Evolutionary conservation across 2,113 vertebrate genomes (phyloP).

Genomic region (Trochalopteron elliotii): DNA sequence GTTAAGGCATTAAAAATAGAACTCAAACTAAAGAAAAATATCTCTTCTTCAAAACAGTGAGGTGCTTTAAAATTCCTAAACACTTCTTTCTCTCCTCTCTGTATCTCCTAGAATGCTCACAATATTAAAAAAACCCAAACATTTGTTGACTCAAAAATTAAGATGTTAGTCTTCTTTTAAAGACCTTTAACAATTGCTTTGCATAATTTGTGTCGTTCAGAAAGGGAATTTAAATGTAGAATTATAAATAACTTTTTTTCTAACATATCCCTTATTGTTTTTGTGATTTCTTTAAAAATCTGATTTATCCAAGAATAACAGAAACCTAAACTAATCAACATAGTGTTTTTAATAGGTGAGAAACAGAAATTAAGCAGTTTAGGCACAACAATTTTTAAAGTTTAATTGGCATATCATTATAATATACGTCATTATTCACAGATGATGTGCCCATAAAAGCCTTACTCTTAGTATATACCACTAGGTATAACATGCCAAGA

Average conservation of each 20-base stretch:
- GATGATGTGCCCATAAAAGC: background rate
- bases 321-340: background rate
- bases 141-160: background rate
- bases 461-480: background rate
- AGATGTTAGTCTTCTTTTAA: background rate
- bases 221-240: background rate
- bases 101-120: background rate
- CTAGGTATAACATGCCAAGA: background rate
- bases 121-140: background rate
- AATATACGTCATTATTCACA: background rate
- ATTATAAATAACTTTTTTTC: background rate
- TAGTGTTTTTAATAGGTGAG: background rate
- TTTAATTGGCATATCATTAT: background rate
- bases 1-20: background rate
- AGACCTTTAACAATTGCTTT: background rate
- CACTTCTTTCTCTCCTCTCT: background rate
- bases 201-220: background rate
- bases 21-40: background rate
- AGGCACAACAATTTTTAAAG: background rate
- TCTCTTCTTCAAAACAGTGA: background rate
- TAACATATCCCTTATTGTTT: background rate
- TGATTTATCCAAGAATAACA: background rate
- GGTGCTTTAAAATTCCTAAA: background rate
- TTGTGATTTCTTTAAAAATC: background rate
- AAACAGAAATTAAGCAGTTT: background rate